Evolutionary conservation across 2,113 vertebrate species (phyloP), one percentile per base, ranked within the genome.

Genomic region (Myotis lucifugus): DNA sequence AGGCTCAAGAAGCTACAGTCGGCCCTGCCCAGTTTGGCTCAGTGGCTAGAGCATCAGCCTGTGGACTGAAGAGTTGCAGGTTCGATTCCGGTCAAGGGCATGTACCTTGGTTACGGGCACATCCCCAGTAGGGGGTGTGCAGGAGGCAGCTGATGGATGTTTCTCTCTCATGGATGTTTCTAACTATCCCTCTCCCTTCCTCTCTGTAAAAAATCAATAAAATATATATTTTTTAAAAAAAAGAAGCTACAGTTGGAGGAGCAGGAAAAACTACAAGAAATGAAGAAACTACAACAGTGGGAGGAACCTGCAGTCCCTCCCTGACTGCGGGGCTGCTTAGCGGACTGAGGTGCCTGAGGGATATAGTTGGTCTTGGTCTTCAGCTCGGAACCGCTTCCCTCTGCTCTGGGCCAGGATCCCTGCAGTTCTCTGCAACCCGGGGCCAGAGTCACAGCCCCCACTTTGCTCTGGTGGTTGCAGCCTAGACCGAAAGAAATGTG

Each of bases 251-350:
- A 99, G 97, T 99, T 99, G 66, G 99, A 99, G 97, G 98, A 99
- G 86, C 99, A 99, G 98, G 99, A 99, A 98, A 99, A 98, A 90
- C 98, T 99, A 40, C 99, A 99, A 93, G 98, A 99, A 96, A 99
- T 99, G 97, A 99, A 99, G 42, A 99, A 98, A 37, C 97, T 98
- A 81, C 99, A 99, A 97, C 99, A 99, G 98, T 61, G 99, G 98
- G 97, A 98, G 99, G 82, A 99, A 99, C 97, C 98, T 99, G 91
- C 99, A 99, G 97, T 99, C 99, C 21, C 99, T 99, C 93, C 98
- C 98, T 99, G 74, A 98, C 99, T 34, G 99, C 99, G 6, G 99
- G 99, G 96, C 98, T 99, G 93, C 98, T 99, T 88, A 98, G 98
- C 96, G 99, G 85, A 99, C 98, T 67, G 99, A 99, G 99, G 99